phyloP scores from a whole-genome alignment of 2,797 vertebrate species.

The Sandelia bainsii region DNA sequence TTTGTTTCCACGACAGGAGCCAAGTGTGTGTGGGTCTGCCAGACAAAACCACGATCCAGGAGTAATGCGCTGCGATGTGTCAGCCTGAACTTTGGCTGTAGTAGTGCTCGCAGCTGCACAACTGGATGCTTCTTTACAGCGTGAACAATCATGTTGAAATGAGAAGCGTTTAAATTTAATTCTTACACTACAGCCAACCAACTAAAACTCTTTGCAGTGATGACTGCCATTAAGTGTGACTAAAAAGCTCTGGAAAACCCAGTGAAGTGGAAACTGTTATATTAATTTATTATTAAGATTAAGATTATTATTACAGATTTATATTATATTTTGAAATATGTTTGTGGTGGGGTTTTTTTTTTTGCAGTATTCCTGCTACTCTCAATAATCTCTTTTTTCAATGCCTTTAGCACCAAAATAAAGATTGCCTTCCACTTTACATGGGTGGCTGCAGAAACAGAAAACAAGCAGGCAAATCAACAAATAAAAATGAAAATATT shows the following conservation, averaged over 20 bases:
- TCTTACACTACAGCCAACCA: background rate
- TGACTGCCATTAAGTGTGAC: background rate
- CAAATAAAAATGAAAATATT: background rate
- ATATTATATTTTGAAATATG: background rate
- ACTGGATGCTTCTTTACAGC: conserved; percentile 34
- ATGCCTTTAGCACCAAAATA: too few species aligned
- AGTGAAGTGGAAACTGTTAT: background rate
- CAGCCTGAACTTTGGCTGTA: conserved; percentile 50
- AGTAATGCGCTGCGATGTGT: conserved; percentile 66
- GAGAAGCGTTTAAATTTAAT: background rate
- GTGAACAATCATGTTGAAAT: conserved; percentile 16
- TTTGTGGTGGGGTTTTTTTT: background rate
- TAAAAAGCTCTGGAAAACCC: background rate
- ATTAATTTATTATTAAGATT: background rate
- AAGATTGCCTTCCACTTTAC: too few species aligned
- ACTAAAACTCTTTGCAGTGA: background rate
- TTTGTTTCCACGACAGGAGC: conserved; percentile 73
- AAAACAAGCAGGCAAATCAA: too few species aligned
- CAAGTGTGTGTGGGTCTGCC: conserved; percentile 70
- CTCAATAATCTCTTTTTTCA: background rate
- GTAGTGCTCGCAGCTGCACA: conserved; percentile 52
- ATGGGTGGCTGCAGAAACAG: too few species aligned
- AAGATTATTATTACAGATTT: background rate
- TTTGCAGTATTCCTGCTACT: background rate
- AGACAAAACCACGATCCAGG: conserved; percentile 68